Evolutionary conservation across 2,113 vertebrate genomes (phyloP), one percentile per base, ranked within the genome.

Genomic region (Azemiops feae): DNA sequence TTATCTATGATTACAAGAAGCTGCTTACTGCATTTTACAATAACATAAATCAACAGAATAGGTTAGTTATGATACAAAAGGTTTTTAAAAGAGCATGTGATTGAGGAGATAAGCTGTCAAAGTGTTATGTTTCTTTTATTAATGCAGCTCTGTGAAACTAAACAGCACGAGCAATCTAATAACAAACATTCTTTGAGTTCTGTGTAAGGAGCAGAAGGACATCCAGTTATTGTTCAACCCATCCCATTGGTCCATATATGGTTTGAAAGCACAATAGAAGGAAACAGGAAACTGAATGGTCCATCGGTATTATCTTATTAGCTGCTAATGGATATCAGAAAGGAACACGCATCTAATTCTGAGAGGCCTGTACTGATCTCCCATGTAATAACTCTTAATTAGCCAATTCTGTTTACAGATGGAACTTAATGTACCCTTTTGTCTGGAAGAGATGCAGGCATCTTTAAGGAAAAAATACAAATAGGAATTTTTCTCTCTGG

Each of bases 241-340:
- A 97, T 97, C 97, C 97, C 97, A 98, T 98, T 98, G 98, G 98
- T 98, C 98, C 98, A 97, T 98, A 98, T 97, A 98, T 95, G 97
- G 97, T 97, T 98, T 96, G 97, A 97, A 98, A 97, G 97, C 97
- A 98, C 98, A 98, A 98, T 98, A 97, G 98, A 97, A 98, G 98
- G 98, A 98, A 98, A 98, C 98, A 98, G 98, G 98, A 98, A 98
- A 98, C 96, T 97, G 97, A 97, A 97, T 96, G 97, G 97, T 97
- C 98, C 98, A 98, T 98, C 98, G 97, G 97, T 98, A 98, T 97
- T 97, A 98, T 98, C 98, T 98, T 98, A 98, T 98, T 98, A 98
- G 97, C 92, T 95, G 95, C 97, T 98, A 98, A 98, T 98, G 98
- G 97, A 98, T 97, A 98, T 98, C 98, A 97, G 96, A 98, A 96